Conservation (phyloP, 1,140 invertebrate genomes). For the Subanguina moxae region DNA sequence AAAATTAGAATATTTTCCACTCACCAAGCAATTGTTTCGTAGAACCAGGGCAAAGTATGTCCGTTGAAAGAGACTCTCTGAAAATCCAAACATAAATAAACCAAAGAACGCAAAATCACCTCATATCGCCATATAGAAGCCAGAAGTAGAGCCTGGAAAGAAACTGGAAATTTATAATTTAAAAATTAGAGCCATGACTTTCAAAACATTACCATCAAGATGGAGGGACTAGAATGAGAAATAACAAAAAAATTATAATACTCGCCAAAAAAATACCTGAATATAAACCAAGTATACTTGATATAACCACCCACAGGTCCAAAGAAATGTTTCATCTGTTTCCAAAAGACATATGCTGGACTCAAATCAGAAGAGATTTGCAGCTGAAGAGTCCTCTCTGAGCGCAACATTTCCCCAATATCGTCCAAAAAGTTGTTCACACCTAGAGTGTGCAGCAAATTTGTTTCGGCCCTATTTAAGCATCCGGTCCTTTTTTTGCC, state of each 20-base stretch:
- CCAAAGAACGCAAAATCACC: too few species aligned
- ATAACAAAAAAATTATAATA: too few species aligned
- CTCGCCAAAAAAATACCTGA: too few species aligned
- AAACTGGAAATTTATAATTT: slow-evolving; percentile 6
- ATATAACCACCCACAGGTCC: slow-evolving; percentile 52
- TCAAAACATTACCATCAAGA: slow-evolving; percentile 39
- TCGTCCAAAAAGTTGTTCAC: slow-evolving; percentile 56
- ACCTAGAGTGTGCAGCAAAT: slow-evolving; percentile 9
- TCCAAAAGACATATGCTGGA: background rate
- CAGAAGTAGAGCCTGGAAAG: slow-evolving; percentile 43
- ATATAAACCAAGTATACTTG: slow-evolving; percentile 50
- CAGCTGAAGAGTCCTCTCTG: slow-evolving; percentile 8
- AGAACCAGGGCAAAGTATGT: slow-evolving; percentile 41
- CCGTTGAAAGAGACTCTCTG: slow-evolving; percentile 45
- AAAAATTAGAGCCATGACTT: slow-evolving; percentile 9
- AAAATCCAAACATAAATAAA: too few species aligned
- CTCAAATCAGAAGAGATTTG: background rate
- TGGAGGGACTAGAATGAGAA: slow-evolving; percentile 38
- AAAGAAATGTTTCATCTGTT: slow-evolving; percentile 35
- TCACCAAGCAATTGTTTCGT: slow-evolving; percentile 54
- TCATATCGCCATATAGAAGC: slow-evolving; percentile 51
- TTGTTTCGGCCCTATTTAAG: too few species aligned
- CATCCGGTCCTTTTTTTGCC: too few species aligned
- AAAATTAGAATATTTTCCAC: too few species aligned
- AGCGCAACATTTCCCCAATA: slow-evolving; percentile 47